Evolutionary conservation across 2,888 invertebrate species (phyloP), one percentile per base, ranked within the genome.

Genomic region (Copidosoma aretas): DNA sequence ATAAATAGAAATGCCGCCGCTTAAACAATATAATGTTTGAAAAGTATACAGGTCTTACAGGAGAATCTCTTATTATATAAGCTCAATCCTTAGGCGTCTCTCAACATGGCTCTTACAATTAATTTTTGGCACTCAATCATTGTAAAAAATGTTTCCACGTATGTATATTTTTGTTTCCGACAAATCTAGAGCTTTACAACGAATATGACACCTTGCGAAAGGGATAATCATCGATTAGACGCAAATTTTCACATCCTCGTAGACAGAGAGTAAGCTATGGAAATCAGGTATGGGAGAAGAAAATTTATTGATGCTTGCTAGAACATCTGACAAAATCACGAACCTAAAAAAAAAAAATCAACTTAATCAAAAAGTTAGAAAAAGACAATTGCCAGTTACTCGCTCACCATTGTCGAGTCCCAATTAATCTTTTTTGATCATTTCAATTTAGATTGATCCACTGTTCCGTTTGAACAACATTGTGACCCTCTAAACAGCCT

Each of bases 41-140:
- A 46, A 46, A 46, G 14, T 46, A 46, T 46, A 14, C 41, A 41
- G 8, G 43, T 17, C 12, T 46, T 12, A 46, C 12, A 46, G 17
- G 43, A 15, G 32, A 32, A 32, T 32, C 32, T 32, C 32, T 32
- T 32, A 32, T n/a, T 32, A 32, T 5, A 32, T 32, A 32, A 32
- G 41, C 21, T 41, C 43, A 15, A 21, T 1, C 10, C 32, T 46
- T 8, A 46, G 17, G 17, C 43, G 17, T 56, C 39, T 49, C 10
- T 52, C 41, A 64, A n/a, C 22, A 17, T 46, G 43, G 14, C 17
- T 46, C 43, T 65, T 65, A 69, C 52, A 67, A 67, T 64, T 60
- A 64, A 70, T 70, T 67, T 70, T 70, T 70, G 70, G 70, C 70
- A 70, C 70, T 67, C 60, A 67, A 67, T 70, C 67, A 58, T 67